Evolutionary conservation across 1,140 invertebrate genomes (phyloP).

Genomic region (Hermatobates lingyangjiaoensis): DNA sequence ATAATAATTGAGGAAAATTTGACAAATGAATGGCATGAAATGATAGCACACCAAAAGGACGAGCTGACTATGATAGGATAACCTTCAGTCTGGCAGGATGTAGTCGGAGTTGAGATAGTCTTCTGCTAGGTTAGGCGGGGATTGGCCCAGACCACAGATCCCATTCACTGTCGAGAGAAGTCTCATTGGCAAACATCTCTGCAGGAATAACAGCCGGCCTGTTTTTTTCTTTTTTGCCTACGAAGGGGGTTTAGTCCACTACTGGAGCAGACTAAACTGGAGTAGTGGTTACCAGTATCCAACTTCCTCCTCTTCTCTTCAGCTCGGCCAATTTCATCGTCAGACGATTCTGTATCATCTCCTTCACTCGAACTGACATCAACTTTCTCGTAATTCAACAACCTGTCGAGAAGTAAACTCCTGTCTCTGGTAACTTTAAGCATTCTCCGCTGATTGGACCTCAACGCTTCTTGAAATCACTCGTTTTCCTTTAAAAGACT

Average conservation of each 20-base stretch:
- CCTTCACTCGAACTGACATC: conserved; percentile 74
- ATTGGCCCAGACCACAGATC: conserved; percentile 51
- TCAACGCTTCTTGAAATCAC: conserved; percentile 78
- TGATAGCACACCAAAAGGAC: too few species aligned
- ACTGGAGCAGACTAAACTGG: too few species aligned
- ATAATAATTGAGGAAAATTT: too few species aligned
- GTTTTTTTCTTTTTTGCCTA: too few species aligned
- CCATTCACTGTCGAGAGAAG: conserved; percentile 64
- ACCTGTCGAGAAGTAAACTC: conserved; percentile 65
- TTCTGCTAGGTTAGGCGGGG: conserved; percentile 47
- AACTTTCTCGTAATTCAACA: conserved; percentile 75
- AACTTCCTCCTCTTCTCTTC: conserved; percentile 21
- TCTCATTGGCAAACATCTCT: conserved; percentile 85
- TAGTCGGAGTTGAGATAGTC: conserved; percentile 44
- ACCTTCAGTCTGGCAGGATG: conserved; percentile 20
- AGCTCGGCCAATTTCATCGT: conserved; percentile 36
- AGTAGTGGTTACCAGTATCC: too few species aligned
- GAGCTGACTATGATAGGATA: too few species aligned
- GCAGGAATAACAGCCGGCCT: conserved; percentile 73
- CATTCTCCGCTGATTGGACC: conserved; percentile 63
- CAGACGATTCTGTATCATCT: conserved; percentile 72
- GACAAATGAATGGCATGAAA: too few species aligned
- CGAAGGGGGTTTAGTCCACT: too few species aligned
- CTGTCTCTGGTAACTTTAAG: conserved; percentile 69
- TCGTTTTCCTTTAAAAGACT: conserved; percentile 90